Conservation (phyloP, 1,140 invertebrate genomes). For the Trinorchestia longiramus region DNA sequence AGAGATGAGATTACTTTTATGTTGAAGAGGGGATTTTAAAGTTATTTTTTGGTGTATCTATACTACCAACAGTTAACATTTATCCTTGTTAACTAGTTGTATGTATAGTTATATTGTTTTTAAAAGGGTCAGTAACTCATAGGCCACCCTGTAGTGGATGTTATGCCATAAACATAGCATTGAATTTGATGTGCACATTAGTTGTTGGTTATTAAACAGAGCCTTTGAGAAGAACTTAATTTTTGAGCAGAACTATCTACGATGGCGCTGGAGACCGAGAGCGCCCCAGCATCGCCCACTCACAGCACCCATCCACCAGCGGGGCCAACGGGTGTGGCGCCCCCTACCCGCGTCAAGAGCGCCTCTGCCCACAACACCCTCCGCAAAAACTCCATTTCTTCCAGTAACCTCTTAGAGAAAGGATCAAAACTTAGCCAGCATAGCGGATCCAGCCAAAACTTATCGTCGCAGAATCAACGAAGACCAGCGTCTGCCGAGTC, state of each 20-base stretch:
- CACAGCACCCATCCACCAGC: conserved; percentile 15
- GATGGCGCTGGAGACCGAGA: conserved; percentile 78
- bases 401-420: conserved; percentile 15
- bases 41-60: no score
- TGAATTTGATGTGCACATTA: no score
- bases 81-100: no score
- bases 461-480: neutral
- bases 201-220: no score
- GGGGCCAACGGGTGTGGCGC: neutral
- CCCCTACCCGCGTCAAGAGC: neutral
- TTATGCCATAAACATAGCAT: no score
- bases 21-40: no score
- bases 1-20: no score
- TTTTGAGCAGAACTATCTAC: conserved; percentile 80
- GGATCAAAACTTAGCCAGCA: conserved; percentile 14
- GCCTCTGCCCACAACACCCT: conserved; percentile 43
- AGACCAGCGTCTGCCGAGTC: conserved; percentile 20
- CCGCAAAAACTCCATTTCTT: conserved; percentile 26
- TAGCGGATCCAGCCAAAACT: conserved; percentile 10
- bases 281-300: conserved; percentile 71
- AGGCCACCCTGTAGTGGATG: no score
- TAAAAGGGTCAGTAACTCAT: no score
- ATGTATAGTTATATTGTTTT: no score
- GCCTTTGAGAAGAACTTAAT: neutral
- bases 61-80: no score